Evolutionary conservation across 92 coral and sea anemone species (phyloP), one percentile per base, ranked within the genome.

Genomic region (Phenganax marumi): DNA sequence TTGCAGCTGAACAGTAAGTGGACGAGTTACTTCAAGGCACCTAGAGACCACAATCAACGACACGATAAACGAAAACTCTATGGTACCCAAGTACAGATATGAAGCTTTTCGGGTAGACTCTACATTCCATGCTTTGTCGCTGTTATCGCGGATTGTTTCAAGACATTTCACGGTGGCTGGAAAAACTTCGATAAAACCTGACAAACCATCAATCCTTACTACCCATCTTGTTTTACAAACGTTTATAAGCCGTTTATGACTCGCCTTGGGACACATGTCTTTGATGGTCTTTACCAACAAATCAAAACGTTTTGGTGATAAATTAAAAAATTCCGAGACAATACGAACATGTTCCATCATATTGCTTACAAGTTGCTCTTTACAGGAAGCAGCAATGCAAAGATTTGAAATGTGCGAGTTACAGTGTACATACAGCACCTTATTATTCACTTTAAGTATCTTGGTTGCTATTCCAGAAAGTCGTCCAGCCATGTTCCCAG

Each of bases 401-500:
- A 89, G 57, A 68, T 70, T 70, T 70, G 49, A 70, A 70, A 70
- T n/a, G 80, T 87, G 92, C 73, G n/a, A n/a, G n/a, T n/a, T n/a
- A n/a, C n/a, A n/a, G n/a, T n/a, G n/a, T n/a, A n/a, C n/a, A n/a
- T n/a, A 85, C 55, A 84, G 74, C 16, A 85, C 90, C 80, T 88
- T 90, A 47, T 85, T 80, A 53, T 78, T 84, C 21, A 54, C 84
- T 75, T 74, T n/a, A n/a, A n/a, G 86, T 75, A 91, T 86, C 16
- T 87, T 81, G 8, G 89, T 51, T 79, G 91, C 79, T 63, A 88
- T 90, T 70, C 93, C 89, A 88, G 86, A 80, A 66, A 85, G 22
- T 69, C 83, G 55, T 12, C 90, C 89, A 53, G 86, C 81, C 93
- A 90, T 90, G 76, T 88, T 85, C 55, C 91, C 91, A 55, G 91